These are phyloP conservation scores for Phoenicopterus ruber DNA, from an alignment of 2,113 vertebrate genomes.

Conservation along the genomic window DNA sequence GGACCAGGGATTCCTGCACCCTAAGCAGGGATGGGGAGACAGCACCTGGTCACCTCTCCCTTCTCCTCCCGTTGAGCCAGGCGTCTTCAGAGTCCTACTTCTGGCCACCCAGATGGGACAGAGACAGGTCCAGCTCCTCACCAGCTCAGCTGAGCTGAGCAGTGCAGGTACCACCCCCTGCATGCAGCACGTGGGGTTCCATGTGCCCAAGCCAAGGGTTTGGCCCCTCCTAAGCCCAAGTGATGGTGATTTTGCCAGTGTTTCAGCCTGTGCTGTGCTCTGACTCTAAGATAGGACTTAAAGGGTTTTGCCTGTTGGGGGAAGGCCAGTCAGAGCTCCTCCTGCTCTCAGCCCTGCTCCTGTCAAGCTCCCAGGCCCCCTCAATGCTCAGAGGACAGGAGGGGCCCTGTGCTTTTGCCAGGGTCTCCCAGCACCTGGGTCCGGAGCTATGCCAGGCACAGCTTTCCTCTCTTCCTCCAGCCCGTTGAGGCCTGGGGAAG, in stretches of 20 bases:
- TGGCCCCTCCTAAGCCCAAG: background rate
- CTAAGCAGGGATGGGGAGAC: background rate
- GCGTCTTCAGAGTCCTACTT: background rate
- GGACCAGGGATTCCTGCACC: background rate
- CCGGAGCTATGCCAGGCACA: background rate
- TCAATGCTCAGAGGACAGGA: background rate
- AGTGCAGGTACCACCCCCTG: background rate
- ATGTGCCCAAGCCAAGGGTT: background rate
- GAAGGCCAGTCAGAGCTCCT: background rate
- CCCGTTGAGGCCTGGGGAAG: accelerated
- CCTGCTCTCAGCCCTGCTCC: background rate
- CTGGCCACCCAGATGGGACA: background rate
- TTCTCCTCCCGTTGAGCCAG: background rate
- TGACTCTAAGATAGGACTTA: background rate
- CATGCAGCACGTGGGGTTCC: background rate
- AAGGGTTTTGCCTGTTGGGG: background rate
- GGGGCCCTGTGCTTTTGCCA: background rate
- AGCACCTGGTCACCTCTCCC: background rate
- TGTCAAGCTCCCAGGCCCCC: background rate
- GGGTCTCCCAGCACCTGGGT: background rate
- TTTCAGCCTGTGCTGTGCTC: background rate
- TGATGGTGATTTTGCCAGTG: background rate
- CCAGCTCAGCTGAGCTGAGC: background rate
- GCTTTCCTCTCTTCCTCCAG: background rate
- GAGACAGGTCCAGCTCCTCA: background rate